Conservation (phyloP, 2,888 invertebrate species). For the Protonemura montana region DNA sequence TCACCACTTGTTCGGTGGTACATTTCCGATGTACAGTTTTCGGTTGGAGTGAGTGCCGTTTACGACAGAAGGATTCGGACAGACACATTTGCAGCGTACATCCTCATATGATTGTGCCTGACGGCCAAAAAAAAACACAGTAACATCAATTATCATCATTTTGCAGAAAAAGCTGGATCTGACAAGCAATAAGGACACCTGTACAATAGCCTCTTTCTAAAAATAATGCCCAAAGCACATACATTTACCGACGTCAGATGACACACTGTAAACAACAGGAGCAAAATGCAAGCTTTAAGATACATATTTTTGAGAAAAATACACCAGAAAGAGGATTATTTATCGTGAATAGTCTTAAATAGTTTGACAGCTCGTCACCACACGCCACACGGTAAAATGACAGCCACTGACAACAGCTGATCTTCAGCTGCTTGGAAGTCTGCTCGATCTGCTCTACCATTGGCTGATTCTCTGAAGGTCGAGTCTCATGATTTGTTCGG, state of each 20-base stretch:
- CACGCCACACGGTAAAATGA: neutral
- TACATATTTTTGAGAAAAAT: neutral
- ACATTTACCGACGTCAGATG: neutral
- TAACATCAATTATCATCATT: neutral
- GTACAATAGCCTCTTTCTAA: too few relatives aligned
- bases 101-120: conserved; percentile 82
- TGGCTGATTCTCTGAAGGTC: neutral
- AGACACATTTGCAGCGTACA: conserved; percentile 86
- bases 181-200: too few relatives aligned
- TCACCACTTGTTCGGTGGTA: conserved; percentile 83
- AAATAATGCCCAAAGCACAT: too few relatives aligned
- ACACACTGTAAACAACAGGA: neutral
- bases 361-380: neutral
- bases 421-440: neutral
- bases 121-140: conserved; percentile 46
- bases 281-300: neutral
- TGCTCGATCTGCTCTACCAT: neutral
- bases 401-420: neutral
- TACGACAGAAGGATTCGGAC: conserved; percentile 79
- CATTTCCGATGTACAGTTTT: conserved; percentile 79
- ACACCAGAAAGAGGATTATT: neutral
- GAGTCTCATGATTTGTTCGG: neutral
- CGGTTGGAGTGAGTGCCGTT: conserved; percentile 74
- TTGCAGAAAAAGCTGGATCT: too few relatives aligned
- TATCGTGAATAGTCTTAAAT: neutral